These are phyloP conservation scores for Geotria australis DNA, from an alignment of 2,797 vertebrate genomes.

Conservation along the genomic window DNA sequence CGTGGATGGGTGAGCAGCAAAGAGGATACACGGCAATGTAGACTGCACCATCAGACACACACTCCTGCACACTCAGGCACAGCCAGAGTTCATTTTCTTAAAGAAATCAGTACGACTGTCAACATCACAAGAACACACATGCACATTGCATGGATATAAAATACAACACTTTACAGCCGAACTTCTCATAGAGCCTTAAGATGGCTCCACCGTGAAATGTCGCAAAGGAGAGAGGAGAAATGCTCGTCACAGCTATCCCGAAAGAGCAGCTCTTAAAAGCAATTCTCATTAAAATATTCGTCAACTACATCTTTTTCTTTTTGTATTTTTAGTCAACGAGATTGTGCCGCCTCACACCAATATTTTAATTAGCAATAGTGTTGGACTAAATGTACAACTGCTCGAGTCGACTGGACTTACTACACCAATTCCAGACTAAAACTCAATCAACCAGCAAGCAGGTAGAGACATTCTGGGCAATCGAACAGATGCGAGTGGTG, in stretches of 20 bases:
- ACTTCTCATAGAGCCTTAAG: neutral
- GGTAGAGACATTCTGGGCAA: too few species aligned
- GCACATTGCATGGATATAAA: neutral
- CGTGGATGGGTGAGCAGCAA: conserved; percentile 32
- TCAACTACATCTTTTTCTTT: too few species aligned
- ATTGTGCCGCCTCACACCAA: neutral
- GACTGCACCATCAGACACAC: conserved; percentile 72
- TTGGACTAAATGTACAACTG: neutral
- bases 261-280: too few species aligned
- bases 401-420: neutral
- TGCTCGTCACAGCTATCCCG: too few species aligned
- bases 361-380: neutral
- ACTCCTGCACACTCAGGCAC: conserved; percentile 20
- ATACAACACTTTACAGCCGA: neutral
- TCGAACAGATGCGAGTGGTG: too few species aligned
- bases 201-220: too few species aligned
- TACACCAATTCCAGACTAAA: too few species aligned
- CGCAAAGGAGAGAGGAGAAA: too few species aligned
- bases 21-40: conserved; percentile 54
- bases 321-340: too few species aligned
- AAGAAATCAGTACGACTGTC: neutral
- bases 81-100: neutral
- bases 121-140: neutral
- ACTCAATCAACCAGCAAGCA: too few species aligned
- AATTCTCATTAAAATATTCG: too few species aligned